Conservation (phyloP, 2,888 invertebrate genomes). For the Mimachlamys varia region DNA sequence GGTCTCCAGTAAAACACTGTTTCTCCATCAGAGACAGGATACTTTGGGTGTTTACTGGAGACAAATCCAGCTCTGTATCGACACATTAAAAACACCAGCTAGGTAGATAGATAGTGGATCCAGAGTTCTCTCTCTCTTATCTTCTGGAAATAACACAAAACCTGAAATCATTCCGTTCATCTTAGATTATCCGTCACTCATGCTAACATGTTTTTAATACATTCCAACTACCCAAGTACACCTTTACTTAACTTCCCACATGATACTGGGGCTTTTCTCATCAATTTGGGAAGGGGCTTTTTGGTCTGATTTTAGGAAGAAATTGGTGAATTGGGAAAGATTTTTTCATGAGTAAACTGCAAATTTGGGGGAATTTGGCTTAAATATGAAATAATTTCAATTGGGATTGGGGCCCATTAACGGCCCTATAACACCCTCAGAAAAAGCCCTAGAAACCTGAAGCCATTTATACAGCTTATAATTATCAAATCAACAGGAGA, state of each 20-base stretch:
- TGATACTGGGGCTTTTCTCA: too few relatives aligned
- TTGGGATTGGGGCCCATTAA: too few relatives aligned
- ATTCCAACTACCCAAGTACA: background rate
- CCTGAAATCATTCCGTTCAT: background rate
- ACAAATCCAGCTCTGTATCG: background rate
- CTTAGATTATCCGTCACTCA: background rate
- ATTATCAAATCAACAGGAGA: too few relatives aligned
- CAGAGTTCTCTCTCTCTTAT: background rate
- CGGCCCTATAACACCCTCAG: too few relatives aligned
- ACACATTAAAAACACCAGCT: background rate
- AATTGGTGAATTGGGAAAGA: too few relatives aligned
- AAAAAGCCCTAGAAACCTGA: too few relatives aligned
- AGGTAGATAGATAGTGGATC: background rate
- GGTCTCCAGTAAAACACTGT: background rate
- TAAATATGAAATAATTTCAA: too few relatives aligned
- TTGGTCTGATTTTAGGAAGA: too few relatives aligned
- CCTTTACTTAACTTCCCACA: background rate
- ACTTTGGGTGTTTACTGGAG: background rate
- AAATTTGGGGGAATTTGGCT: too few relatives aligned
- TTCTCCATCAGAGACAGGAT: constrained; percentile 18
- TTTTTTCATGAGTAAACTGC: too few relatives aligned
- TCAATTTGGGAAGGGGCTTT: too few relatives aligned
- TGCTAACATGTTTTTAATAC: background rate
- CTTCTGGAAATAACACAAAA: background rate
- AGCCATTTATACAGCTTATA: too few relatives aligned